Evolutionary conservation across 2,888 invertebrate species (phyloP), one percentile per base, ranked within the genome.

Genomic region (Taphrorychus bicolor): DNA sequence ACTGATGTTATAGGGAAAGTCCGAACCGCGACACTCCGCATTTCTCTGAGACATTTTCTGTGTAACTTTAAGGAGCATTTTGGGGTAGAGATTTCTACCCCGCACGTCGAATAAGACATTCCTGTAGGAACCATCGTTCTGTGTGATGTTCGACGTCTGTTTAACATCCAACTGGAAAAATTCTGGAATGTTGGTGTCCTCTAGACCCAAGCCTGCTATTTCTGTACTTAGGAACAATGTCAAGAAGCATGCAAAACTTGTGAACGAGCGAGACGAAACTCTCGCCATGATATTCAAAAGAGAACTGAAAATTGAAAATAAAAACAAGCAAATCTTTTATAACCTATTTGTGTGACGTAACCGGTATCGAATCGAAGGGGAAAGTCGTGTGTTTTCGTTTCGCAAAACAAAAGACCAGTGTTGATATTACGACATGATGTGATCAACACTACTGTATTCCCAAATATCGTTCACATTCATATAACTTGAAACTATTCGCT

Each of bases 211-310:
- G 23, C 56, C 65, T n/a, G 53, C 51, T 18, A 60, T 16, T 40
- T 57, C 61, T 21, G 59, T 66, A 41, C 62, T 58, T 24, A 70
- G 49, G 22, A 67, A 63, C 61, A 72, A 62, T 57, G 75, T 70
- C 64, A 73, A 60, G 72, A 75, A 69, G 72, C 74, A 64, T 69
- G 75, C 69, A 68, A 78, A 69, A 64, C 70, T 74, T 72, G 73
- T 73, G 59, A 71, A 70, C 49, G 63, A 69, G 71, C 76, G 77
- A 79, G 76, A 75, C 74, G 74, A 74, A 75, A 73, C 74, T 73
- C 76, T 80, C 80, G 81, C 82, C 82, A 82, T 82, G 79, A 74
- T 81, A 81, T 77, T 75, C 73, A 67, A 69, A 73, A 76, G 76
- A 76, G 72, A 73, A 74, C 73, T 75, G 71, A 74, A 72, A n/a